Conservation (phyloP, 2,113 vertebrate genomes). For the Atractosteus spatula region DNA sequence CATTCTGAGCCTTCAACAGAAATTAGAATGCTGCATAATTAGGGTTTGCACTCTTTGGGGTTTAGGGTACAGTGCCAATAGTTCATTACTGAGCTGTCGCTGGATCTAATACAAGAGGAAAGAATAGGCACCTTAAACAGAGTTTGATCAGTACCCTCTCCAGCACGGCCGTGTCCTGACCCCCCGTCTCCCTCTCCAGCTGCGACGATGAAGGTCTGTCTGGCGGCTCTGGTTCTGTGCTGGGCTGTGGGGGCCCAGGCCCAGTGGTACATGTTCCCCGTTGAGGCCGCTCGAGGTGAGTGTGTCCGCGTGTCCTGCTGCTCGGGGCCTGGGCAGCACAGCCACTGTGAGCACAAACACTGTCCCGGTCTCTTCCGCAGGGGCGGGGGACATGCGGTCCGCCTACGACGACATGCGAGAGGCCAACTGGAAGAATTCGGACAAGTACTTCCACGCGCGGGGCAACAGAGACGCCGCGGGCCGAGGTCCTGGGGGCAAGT, state of each 20-base stretch:
- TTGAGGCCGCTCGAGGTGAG: constrained; percentile 28
- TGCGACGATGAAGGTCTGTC: constrained; percentile 45
- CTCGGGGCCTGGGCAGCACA: background rate
- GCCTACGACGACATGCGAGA: constrained; percentile 29
- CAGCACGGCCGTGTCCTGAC: too few relatives aligned
- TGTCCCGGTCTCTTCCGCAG: constrained; percentile 15
- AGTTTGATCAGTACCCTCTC: too few relatives aligned
- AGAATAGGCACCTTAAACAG: too few relatives aligned
- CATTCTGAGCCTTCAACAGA: too few relatives aligned
- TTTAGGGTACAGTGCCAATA: too few relatives aligned
- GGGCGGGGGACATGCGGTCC: constrained; percentile 28
- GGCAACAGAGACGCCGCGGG: constrained; percentile 45
- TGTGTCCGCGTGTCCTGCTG: background rate
- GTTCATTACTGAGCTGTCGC: too few relatives aligned
- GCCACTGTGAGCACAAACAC: background rate
- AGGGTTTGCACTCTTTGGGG: too few relatives aligned
- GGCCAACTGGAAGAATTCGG: constrained; percentile 29
- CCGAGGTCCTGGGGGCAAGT: constrained; percentile 41
- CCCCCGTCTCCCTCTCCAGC: background rate
- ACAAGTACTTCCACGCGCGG: constrained; percentile 55
- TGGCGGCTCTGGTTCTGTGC: constrained; percentile 35
- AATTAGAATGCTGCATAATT: too few relatives aligned
- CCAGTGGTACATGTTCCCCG: constrained; percentile 34
- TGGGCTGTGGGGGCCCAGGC: constrained; percentile 31
- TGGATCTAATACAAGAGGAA: too few relatives aligned